Base-by-base conservation (phyloP, 2,888 invertebrate species). In the Flabesymbios commensalis region DNA sequence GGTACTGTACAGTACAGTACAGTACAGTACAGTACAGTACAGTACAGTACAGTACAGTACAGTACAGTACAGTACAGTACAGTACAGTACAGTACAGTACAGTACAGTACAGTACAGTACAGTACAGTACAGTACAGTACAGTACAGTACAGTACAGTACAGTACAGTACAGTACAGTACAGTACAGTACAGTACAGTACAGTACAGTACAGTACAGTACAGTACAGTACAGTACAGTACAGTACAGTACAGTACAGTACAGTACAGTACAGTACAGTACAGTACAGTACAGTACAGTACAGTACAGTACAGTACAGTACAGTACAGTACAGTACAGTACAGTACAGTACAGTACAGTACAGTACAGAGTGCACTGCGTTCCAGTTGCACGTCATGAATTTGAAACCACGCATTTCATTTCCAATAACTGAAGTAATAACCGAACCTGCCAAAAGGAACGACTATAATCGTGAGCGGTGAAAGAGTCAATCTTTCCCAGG, bases 181-280 rank as follows among this genome's bases (percentile, higher is more conserved):
- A 57, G 24, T 39, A 57, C 39, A 49, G 29, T 49, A 57, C 24
- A 49, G 31, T 39, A 51, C 57, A 49, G 33, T 33, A 36, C 49
- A 57, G 5, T n/a, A 57, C 57, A 47, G 33, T 57, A 49, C 24
- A 39, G 19, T 36, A 57, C 49, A 26, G 39, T 36, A 36, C 39
- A 36, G n/a, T 14, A 36, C 39, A n/a, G 39, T 36, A 36, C 39
- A 36, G n/a, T 39, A 39, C 36, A 32, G 28, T 57, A 57, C 39
- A 51, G 19, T 49, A 51, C 57, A 39, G 19, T 49, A 57, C 49
- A 51, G 36, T 39, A 57, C 49, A 32, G 32, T 49, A 48, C 28
- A 57, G 22, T 33, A 57, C 49, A 57, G 49, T 39, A 57, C 57
- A 48, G 22, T 33, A 57, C 36, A 24, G 28, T 39, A 45, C 39